Evolutionary conservation across 2,797 vertebrate species (phyloP).

Genomic region (Sebastes umbrosus): DNA sequence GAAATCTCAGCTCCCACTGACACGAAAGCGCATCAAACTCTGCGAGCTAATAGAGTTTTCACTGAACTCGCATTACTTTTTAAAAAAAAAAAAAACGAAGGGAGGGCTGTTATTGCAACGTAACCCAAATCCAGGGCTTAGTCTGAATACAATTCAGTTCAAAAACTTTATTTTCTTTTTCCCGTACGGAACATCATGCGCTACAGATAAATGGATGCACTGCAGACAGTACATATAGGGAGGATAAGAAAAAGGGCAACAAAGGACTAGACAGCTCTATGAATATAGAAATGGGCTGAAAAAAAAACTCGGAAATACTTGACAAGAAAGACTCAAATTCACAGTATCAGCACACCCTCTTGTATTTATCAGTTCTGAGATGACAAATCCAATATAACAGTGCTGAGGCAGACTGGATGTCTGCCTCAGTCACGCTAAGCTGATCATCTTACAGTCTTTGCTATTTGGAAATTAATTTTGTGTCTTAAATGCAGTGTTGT

Average conservation of each 20-base stretch:
- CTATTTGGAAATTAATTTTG: conserved; percentile 59
- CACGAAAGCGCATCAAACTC: conserved; percentile 1
- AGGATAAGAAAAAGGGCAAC: conserved; percentile 33
- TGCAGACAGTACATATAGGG: conserved; percentile 17
- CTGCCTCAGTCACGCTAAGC: conserved; percentile 24
- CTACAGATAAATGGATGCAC: conserved; percentile 31
- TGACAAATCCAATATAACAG: conserved; percentile 54
- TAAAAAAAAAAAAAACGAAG: neutral
- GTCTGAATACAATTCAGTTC: conserved; percentile 12
- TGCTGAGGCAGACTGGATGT: conserved; percentile 31
- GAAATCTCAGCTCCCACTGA: neutral
- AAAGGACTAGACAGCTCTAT: conserved; percentile 14
- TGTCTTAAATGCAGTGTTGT: conserved; percentile 53
- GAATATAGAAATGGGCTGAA: conserved; percentile 9
- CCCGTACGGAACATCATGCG: neutral
- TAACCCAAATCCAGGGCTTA: conserved; percentile 8
- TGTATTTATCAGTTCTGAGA: conserved; percentile 31
- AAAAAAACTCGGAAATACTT: neutral
- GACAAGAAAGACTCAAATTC: conserved; percentile 14
- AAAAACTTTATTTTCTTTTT: neutral
- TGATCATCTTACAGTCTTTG: conserved; percentile 47
- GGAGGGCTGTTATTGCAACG: neutral
- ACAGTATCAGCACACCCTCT: conserved; percentile 24
- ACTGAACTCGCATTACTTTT: conserved; percentile 6
- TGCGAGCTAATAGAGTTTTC: conserved; percentile 11